Evolutionary conservation across 1,140 invertebrate genomes (phyloP).

Genomic region (Bicyclus anynana): DNA sequence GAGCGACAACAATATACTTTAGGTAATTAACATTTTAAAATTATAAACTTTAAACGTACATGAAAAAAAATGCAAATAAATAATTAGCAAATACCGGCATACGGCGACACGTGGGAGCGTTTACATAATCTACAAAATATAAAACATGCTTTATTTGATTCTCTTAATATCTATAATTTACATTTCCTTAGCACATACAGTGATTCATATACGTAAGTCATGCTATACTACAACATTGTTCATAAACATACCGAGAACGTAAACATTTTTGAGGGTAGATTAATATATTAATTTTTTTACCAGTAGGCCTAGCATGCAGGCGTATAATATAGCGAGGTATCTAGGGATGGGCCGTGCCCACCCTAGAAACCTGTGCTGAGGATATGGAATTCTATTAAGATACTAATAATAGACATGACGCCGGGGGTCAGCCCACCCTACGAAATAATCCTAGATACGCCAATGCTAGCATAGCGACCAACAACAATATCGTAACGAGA

Average conservation of each 20-base stretch:
- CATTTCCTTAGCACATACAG: conserved; percentile 58
- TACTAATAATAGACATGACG: no score
- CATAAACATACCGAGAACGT: conserved; percentile 14
- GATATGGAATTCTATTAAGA: no score
- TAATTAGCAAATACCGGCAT: conserved; percentile 62
- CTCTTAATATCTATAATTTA: conserved; percentile 68
- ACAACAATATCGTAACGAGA: no score
- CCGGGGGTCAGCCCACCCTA: no score
- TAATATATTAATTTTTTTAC: not conserved
- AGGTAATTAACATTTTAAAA: conserved; percentile 62
- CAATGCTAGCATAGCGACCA: no score
- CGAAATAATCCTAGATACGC: no score
- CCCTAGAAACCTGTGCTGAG: no score
- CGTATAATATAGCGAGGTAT: no score
- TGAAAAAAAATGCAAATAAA: conserved; percentile 75
- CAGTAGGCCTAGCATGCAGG: not conserved
- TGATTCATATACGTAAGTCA: conserved; percentile 59
- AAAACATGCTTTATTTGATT: conserved; percentile 71
- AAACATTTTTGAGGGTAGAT: not conserved
- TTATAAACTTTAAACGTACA: conserved; percentile 67
- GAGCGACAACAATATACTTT: conserved; percentile 59
- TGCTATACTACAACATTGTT: conserved; percentile 52
- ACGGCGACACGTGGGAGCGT: conserved; percentile 61
- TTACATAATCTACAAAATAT: conserved; percentile 73
- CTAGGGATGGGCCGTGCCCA: no score